These are phyloP conservation scores for Drosophila erecta DNA, from an alignment of 1,140 invertebrate species.

Conservation along the genomic window DNA sequence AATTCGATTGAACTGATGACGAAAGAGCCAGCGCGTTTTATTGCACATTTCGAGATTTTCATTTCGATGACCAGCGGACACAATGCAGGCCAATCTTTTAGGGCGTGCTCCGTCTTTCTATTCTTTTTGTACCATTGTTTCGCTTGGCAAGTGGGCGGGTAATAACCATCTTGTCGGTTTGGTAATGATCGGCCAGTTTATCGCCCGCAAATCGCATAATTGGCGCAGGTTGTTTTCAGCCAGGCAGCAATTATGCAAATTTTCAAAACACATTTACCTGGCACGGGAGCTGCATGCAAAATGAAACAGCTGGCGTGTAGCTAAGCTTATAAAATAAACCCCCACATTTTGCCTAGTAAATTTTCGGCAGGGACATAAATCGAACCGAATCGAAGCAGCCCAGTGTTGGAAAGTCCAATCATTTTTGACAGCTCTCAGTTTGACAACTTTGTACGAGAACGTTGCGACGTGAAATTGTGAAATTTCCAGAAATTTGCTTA, in stretches of 20 bases:
- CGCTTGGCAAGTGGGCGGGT: constrained; percentile 51
- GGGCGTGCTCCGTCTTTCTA: constrained; percentile 15
- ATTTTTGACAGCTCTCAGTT: constrained; percentile 1
- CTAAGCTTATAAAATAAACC: too few relatives aligned
- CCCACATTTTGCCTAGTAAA: too few relatives aligned
- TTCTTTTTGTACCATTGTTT: constrained; percentile 50
- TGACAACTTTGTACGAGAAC: constrained; percentile 11
- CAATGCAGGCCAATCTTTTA: constrained; percentile 41
- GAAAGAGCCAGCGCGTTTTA: constrained; percentile 31
- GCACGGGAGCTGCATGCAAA: background rate
- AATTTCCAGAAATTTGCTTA: constrained; percentile 4
- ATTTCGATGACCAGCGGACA: constrained; percentile 32
- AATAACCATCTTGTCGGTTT: constrained; percentile 67
- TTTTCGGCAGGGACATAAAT: background rate
- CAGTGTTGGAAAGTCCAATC: background rate
- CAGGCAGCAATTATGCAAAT: constrained; percentile 64
- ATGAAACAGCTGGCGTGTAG: too few relatives aligned
- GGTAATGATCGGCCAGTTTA: constrained; percentile 77
- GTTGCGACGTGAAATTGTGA: constrained; percentile 1
- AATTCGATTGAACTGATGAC: constrained; percentile 22
- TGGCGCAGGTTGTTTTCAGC: constrained; percentile 42
- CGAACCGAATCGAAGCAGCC: background rate
- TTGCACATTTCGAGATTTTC: constrained; percentile 32
- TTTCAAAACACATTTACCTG: constrained; percentile 48
- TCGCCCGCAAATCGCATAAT: constrained; percentile 70